phyloP scores from a whole-genome alignment of 2,113 vertebrate genomes.

The Myotis brandtii region DNA sequence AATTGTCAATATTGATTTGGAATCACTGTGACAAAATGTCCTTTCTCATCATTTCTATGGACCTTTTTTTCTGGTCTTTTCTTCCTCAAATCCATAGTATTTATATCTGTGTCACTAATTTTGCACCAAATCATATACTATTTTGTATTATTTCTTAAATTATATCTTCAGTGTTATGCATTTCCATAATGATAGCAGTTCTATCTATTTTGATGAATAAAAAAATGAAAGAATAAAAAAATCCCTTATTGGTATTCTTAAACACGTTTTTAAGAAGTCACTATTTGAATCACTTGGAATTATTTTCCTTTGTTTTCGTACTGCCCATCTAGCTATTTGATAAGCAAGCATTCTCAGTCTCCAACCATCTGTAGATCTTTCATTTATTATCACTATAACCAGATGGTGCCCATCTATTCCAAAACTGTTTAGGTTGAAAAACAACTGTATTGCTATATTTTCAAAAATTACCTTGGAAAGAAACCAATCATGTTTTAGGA shows the following conservation, averaged over 20 bases:
- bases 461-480: slow-evolving; percentile 49
- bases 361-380: not conserved
- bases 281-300: not conserved
- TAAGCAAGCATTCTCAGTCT: not conserved
- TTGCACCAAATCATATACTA: not conserved
- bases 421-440: not conserved
- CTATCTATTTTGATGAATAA: not conserved
- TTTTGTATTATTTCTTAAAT: not conserved
- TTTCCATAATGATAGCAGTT: not conserved
- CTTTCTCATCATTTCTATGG: not conserved
- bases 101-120: not conserved
- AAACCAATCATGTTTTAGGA: slow-evolving; percentile 21
- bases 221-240: not conserved
- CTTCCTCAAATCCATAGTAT: not conserved
- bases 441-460: slow-evolving; percentile 30
- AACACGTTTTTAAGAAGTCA: not conserved
- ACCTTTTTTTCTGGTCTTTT: not conserved
- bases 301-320: not conserved
- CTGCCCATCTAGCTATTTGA: not conserved
- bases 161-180: not conserved
- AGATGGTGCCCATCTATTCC: not conserved
- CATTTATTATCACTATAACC: not conserved
- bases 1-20: not conserved
- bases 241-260: not conserved
- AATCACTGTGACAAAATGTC: not conserved